Base-by-base conservation (phyloP, 2,888 invertebrate genomes). In the Corbicula japonica region DNA sequence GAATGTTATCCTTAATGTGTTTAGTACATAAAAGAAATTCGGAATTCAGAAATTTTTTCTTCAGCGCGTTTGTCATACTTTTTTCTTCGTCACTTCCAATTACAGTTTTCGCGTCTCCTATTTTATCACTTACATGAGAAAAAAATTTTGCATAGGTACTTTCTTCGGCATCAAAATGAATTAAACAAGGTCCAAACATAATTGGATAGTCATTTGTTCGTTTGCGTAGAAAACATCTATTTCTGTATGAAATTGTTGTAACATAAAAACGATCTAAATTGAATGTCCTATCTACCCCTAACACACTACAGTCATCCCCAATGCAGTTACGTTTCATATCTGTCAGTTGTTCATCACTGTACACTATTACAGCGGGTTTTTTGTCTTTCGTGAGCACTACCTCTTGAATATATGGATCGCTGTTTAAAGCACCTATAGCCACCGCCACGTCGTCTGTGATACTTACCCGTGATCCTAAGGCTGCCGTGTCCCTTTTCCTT, bases 271-370 rank as follows among this genome's bases (percentile, higher is more conserved):
- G 28, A 8, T 76, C 70, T n/a, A 73, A 35, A 44, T 73, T 80
- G 35, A 80, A 73, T 18, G 73, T 80, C 35, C 65, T 48, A 30
- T 80, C 73, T 1, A 80, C 52, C 12, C 73, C 76, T 28, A 65
- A 52, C 0, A 76, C 65, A 44, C 65, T 73, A 2, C 60, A 23
- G 18, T 54, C 35, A 15, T 30, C 10, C 1, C 70, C 46, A 8
- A 18, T 8, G 46, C 66, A 73, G 18, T 66, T 73, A 1, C 44
- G 2, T 48, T 58, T 66, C 35, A 65, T 48, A 28, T 73, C 30
- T 1, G 15, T 23, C 8, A 73, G 34, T 38, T 56, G 58, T 6
- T 65, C 10, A 12, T 73, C 58, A 5, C 28, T 18, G 30, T 56
- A 73, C 15, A 73, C 3, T 8, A 73, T 73, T 0, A 73, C 21